Evolutionary conservation across 2,888 invertebrate genomes (phyloP).

Genomic region (Cataglyphis albicans): DNA sequence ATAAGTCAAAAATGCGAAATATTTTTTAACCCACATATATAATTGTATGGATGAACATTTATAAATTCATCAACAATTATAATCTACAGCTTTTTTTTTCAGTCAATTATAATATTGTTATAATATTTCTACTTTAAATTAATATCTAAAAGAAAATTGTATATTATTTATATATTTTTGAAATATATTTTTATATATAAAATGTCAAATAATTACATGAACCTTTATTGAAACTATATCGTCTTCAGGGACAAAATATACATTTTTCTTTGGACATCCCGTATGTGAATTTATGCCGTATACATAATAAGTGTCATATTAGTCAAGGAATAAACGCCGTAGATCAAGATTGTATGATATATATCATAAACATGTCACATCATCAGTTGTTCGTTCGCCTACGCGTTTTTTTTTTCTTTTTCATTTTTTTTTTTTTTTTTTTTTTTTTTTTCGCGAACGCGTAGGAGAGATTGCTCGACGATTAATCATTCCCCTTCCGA

Average conservation of each 20-base stretch:
- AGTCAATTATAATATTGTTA: background rate
- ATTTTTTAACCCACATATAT: background rate
- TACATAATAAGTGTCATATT: conserved; percentile 13
- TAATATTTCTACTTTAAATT: background rate
- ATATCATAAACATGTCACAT: conserved; percentile 21
- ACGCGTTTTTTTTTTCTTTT: background rate
- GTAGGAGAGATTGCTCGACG: conserved; percentile 58
- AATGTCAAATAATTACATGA: background rate
- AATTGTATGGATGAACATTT: background rate
- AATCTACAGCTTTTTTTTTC: conserved; percentile 4
- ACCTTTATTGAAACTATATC: background rate
- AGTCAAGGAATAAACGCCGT: background rate
- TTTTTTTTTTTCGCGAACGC: conserved; percentile 29
- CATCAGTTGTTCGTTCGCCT: background rate
- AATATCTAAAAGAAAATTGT: background rate
- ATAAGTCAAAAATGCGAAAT: background rate
- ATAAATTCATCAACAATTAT: background rate
- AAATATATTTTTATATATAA: background rate
- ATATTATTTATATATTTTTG: background rate
- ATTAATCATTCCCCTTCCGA: conserved; percentile 72
- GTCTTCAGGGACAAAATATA: background rate
- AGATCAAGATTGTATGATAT: conserved; percentile 31
- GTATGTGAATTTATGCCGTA: background rate
- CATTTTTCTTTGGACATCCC: background rate
- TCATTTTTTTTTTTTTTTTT: background rate